Evolutionary conservation across 2,113 vertebrate species (phyloP).

Genomic region (Drymodes brunneopygia): DNA sequence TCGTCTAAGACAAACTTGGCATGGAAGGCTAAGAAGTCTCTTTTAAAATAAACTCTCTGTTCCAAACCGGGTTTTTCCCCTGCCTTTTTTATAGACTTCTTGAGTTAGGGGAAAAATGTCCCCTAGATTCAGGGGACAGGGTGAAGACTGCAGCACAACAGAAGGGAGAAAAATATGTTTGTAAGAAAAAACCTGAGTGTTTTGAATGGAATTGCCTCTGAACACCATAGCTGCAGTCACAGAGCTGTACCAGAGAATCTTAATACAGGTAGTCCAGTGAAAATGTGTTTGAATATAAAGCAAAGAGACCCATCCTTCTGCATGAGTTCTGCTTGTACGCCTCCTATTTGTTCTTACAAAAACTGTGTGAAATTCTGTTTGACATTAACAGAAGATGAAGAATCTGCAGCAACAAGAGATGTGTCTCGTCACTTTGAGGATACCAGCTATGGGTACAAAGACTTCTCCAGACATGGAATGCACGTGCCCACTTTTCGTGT

Average conservation of each 20-base stretch:
- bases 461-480: conserved; percentile 93
- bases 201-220: background rate
- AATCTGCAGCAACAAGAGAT: conserved; percentile 82
- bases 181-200: background rate
- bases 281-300: background rate
- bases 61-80: background rate
- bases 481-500: conserved; percentile 94
- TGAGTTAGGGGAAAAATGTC: background rate
- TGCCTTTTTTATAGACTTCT: background rate
- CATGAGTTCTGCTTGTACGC: background rate
- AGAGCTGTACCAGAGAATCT: background rate
- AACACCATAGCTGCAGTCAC: background rate
- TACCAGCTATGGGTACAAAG: conserved; percentile 95
- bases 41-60: background rate
- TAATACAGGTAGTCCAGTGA: background rate
- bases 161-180: background rate
- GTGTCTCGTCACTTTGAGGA: conserved; percentile 96
- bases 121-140: background rate
- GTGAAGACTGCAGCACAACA: background rate
- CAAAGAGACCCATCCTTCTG: background rate
- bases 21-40: background rate
- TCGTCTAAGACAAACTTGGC: background rate
- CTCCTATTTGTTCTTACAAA: background rate
- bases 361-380: background rate
- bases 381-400: conserved; percentile 82